Percentiles rank a stretch among this genome's conserved stretches.
phyloP scores from a whole-genome alignment of 2,888 invertebrate species.

The Leptinotarsa haldemani region DNA sequence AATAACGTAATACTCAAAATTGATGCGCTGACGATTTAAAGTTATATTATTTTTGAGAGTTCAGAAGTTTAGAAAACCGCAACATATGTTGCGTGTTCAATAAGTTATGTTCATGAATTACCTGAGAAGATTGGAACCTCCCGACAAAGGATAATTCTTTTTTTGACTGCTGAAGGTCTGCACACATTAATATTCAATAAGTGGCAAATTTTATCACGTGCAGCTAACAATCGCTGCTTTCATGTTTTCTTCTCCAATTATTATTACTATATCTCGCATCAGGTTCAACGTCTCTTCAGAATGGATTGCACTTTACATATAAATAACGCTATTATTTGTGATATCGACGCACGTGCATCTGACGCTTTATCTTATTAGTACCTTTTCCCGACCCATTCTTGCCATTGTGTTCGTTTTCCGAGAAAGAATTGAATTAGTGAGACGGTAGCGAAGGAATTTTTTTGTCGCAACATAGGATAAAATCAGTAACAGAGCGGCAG shows the following conservation, averaged over 20 bases:
- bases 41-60: too few relatives aligned
- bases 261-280: neutral
- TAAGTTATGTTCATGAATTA: too few relatives aligned
- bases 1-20: too few relatives aligned
- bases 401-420: constrained; percentile 23
- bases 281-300: constrained; percentile 34
- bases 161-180: neutral
- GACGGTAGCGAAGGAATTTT: neutral
- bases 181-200: neutral
- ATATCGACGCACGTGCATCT: constrained; percentile 39
- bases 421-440: constrained; percentile 20
- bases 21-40: too few relatives aligned
- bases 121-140: neutral
- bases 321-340: constrained; percentile 35
- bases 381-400: constrained; percentile 17
- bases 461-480: neutral
- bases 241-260: neutral
- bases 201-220: constrained; percentile 1
- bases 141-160: neutral
- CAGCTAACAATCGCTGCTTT: neutral
- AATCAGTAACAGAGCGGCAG: neutral
- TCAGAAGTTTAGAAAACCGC: too few relatives aligned
- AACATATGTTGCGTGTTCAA: too few relatives aligned
- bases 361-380: constrained; percentile 30
- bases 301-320: constrained; percentile 33